Conservation (phyloP, 2,113 vertebrate genomes). For the Daphoenositta chrysoptera region DNA sequence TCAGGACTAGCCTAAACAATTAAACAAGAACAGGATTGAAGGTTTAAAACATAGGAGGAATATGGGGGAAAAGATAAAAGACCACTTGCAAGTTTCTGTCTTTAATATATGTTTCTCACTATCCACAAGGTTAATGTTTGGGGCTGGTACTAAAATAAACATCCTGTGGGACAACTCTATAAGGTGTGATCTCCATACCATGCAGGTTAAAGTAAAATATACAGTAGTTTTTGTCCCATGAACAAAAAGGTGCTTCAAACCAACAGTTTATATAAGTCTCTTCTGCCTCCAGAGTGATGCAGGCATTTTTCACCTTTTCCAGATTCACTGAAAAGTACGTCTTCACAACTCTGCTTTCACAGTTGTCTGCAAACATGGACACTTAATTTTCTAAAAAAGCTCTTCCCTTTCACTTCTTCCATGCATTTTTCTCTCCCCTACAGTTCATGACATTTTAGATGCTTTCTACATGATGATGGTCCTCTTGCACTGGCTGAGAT, state of each 20-base stretch:
- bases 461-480: not conserved
- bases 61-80: fast-evolving
- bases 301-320: not conserved
- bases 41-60: not conserved
- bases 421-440: not conserved
- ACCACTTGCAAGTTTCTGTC: not conserved
- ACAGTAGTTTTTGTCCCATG: not conserved
- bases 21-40: not conserved
- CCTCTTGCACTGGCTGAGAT: not conserved
- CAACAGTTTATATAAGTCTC: not conserved
- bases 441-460: not conserved
- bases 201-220: not conserved
- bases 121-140: not conserved
- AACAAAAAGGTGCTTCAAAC: not conserved
- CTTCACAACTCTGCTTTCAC: not conserved
- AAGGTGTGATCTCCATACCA: not conserved
- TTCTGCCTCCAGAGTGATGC: not conserved
- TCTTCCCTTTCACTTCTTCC: not conserved
- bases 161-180: not conserved
- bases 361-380: not conserved
- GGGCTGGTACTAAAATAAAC: not conserved
- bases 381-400: not conserved
- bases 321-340: not conserved
- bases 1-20: not conserved
- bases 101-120: not conserved